Conservation (phyloP, 1,140 invertebrate genomes). For the Brevipalpus yothersi region DNA sequence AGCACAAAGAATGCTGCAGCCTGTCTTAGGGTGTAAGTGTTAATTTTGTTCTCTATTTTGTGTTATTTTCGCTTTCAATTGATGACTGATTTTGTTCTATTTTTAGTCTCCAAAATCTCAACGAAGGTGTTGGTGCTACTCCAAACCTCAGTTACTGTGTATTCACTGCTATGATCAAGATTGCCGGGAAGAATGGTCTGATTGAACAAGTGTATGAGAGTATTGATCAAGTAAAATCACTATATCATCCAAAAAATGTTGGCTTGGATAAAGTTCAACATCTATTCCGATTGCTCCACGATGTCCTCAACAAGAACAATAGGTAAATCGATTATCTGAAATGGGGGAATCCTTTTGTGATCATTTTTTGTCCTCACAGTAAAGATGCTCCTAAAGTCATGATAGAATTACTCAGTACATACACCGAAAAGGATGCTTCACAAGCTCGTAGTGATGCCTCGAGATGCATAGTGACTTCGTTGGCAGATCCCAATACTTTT, state of each 20-base stretch:
- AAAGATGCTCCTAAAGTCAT: conserved; percentile 81
- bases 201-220: conserved; percentile 38
- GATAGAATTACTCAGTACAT: conserved; percentile 82
- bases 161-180: conserved; percentile 64
- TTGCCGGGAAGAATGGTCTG: conserved; percentile 60
- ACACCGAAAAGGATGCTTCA: conserved; percentile 85
- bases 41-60: background rate
- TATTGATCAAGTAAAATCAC: conserved; percentile 37
- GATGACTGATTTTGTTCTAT: background rate
- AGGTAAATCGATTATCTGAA: conserved; percentile 19
- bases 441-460: conserved; percentile 88
- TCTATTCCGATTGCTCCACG: conserved; percentile 59
- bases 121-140: conserved; percentile 61
- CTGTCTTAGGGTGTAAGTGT: conserved; percentile 57
- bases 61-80: background rate
- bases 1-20: conserved; percentile 49
- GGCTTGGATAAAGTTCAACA: conserved; percentile 79
- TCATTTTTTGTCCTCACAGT: conserved; percentile 24
- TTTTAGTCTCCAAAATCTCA: conserved; percentile 31
- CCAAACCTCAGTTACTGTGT: conserved; percentile 68
- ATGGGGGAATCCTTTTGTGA: background rate
- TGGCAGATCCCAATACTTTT: conserved; percentile 83
- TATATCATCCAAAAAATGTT: conserved; percentile 51
- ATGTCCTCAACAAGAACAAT: conserved; percentile 47
- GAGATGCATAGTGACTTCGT: conserved; percentile 69